Evolutionary conservation across 92 coral and sea anemone genomes (phyloP), one percentile per base, ranked within the genome.

Genomic region (Pocillopora meandrina): DNA sequence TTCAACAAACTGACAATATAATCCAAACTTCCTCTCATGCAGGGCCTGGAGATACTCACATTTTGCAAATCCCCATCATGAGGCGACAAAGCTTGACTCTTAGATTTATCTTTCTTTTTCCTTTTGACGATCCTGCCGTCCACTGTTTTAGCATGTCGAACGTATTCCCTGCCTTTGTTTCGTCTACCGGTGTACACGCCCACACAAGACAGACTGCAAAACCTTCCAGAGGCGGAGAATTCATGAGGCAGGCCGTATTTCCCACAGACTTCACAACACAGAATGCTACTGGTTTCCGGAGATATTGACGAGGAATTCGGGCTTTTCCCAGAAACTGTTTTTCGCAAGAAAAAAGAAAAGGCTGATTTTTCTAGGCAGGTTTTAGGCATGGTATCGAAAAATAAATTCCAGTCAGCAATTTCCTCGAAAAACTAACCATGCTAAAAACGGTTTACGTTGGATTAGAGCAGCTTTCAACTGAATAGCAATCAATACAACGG

Each of bases 201-300:
- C 65, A 93, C 95, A 71, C 97, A 93, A 3, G 91, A 86, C 42
- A 93, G 83, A 61, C 97, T 90, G 76, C 97, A 93, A 66, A 93
- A 93, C 56, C 97, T 75, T 1, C 97, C 95, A 0, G 97, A 93
- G 1, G 97, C 95, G 64, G 92, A 93, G 84, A 93, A 93, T 82
- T 81, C 77, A 42, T 84, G 91, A 2, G 92, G 93, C 67, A 92
- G 79, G 19, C 97, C 97, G 68, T 92, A 89, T 61, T 92, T 93
- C 67, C 95, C 97, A 33, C 97, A 93, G 11, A 93, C 92, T 59
- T 93, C 97, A 79, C 97, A 93, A 64, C 95, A 93, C 56, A 90
- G 91, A 52, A 92, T 70, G 62, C 90, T 89, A 59, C 85, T 82
- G 57, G 82, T 65, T 20, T 88, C 96, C 71, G 94, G 89, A 18